Conservation (phyloP, 2,113 vertebrate species). For the Micronisus gabar region DNA sequence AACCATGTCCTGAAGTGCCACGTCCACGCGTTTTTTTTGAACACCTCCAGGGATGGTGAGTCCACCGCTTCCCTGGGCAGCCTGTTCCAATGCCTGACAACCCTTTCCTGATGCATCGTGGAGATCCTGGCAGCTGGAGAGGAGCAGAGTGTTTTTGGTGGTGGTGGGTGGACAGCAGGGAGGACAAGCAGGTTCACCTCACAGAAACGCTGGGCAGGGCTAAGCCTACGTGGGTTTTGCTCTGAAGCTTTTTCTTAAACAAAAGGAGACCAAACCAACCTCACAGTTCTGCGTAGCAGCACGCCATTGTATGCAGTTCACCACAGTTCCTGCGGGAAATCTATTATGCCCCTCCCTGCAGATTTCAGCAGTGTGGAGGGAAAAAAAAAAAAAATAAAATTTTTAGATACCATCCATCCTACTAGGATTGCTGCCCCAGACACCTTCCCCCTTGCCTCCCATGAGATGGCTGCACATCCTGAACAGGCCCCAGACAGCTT, state of each 20-base stretch:
- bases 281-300: background rate
- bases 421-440: background rate
- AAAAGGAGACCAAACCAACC: background rate
- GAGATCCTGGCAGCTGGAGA: background rate
- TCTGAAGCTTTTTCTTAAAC: background rate
- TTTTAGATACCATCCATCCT: too few relatives aligned
- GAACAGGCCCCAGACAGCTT: background rate
- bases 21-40: too few relatives aligned
- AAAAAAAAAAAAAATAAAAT: background rate
- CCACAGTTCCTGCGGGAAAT: background rate
- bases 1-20: too few relatives aligned
- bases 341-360: rapidly evolving
- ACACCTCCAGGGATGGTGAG: too few relatives aligned
- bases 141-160: background rate
- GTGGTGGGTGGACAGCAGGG: rapidly evolving
- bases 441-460: background rate
- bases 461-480: background rate
- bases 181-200: background rate
- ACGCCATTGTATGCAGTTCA: too few relatives aligned
- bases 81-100: too few relatives aligned
- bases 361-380: background rate
- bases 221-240: rapidly evolving
- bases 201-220: background rate
- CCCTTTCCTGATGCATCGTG: background rate
- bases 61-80: too few relatives aligned